phyloP scores from a whole-genome alignment of 2,888 invertebrate species.

The Cephus sareptanus region DNA sequence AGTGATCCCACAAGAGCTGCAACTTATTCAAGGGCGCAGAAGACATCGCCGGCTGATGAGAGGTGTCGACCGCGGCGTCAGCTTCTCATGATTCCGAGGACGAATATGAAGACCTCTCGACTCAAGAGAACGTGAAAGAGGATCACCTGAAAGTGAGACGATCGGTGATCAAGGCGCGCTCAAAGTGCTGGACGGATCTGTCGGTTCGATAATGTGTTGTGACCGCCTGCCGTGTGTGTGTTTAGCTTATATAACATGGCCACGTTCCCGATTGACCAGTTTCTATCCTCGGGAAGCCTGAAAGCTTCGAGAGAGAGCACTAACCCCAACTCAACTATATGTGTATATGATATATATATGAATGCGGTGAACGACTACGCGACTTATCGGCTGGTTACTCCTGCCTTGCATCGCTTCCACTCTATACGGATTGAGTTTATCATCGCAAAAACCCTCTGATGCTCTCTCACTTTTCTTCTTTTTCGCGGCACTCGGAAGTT shows the following conservation, averaged over 20 bases:
- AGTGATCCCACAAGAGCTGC: conserved; percentile 72
- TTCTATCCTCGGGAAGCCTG: conserved; percentile 43
- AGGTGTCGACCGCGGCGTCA: background rate
- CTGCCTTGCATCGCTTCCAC: background rate
- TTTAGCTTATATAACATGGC: conserved; percentile 43
- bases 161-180: background rate
- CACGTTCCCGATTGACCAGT: conserved; percentile 34
- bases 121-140: background rate
- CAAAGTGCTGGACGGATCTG: background rate
- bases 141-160: background rate
- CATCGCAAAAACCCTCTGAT: background rate
- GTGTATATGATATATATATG: too few species aligned
- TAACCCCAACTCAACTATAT: conserved; percentile 25
- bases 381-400: background rate
- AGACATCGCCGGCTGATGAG: conserved; percentile 39
- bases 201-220: conserved; percentile 12
- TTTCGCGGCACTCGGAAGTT: background rate
- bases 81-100: background rate
- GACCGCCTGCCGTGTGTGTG: conserved; percentile 16
- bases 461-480: background rate
- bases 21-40: conserved; percentile 49
- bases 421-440: background rate
- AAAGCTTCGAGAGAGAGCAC: conserved; percentile 32
- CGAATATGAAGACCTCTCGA: background rate
- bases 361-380: background rate